Evolutionary conservation across 2,113 vertebrate species (phyloP).

Genomic region (Tragulus kanchil): DNA sequence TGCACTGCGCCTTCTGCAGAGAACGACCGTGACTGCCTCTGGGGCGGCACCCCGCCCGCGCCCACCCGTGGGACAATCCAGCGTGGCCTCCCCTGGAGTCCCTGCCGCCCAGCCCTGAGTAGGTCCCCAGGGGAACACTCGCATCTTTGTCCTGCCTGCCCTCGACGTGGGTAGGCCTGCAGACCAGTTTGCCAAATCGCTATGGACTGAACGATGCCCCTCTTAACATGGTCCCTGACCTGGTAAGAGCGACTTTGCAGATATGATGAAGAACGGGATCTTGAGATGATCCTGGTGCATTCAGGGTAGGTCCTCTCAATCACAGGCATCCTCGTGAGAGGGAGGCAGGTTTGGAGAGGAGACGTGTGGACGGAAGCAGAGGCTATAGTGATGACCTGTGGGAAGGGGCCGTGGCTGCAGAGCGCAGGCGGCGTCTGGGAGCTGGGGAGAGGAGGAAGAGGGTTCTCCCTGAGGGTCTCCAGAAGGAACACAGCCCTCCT

Average conservation of each 20-base stretch:
- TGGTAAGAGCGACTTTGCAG: neutral
- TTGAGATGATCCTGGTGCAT: neutral
- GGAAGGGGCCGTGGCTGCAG: neutral
- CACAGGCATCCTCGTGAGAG: neutral
- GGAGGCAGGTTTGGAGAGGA: neutral
- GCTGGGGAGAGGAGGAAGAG: neutral
- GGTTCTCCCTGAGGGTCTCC: rapidly evolving
- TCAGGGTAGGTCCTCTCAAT: neutral
- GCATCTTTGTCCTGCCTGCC: neutral
- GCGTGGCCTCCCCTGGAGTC: neutral
- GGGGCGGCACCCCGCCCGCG: rapidly evolving
- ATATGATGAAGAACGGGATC: neutral
- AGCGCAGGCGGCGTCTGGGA: rapidly evolving
- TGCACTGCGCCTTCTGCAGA: neutral
- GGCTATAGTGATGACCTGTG: rapidly evolving
- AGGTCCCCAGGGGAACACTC: rapidly evolving
- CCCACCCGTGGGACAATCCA: neutral
- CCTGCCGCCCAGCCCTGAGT: neutral
- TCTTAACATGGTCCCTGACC: neutral
- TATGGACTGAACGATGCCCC: neutral
- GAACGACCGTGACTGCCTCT: rapidly evolving
- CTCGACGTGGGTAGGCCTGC: neutral
- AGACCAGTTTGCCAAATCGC: neutral
- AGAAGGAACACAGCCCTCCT: neutral
- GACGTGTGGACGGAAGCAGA: neutral